phyloP scores from a whole-genome alignment of 2,888 invertebrate species.

The Mythimna pallens region DNA sequence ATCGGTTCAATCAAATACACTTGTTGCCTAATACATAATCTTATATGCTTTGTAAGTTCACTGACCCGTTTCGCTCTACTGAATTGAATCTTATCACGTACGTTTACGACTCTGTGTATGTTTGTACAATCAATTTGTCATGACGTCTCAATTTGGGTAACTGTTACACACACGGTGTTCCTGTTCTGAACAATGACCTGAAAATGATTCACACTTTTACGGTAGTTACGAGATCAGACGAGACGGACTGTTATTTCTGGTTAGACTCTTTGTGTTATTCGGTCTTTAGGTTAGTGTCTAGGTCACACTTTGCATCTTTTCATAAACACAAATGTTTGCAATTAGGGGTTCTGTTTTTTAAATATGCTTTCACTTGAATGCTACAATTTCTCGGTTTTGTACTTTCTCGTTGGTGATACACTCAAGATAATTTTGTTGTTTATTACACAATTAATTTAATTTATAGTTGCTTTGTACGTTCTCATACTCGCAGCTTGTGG shows the following conservation, averaged over 20 bases:
- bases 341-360: constrained; percentile 37
- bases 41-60: constrained; percentile 69
- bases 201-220: constrained; percentile 86
- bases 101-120: constrained; percentile 73
- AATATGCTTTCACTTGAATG: constrained; percentile 54
- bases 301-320: constrained; percentile 54
- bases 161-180: constrained; percentile 81
- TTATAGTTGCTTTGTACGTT: constrained; percentile 30
- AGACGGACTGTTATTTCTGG: constrained; percentile 74
- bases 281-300: constrained; percentile 75
- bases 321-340: constrained; percentile 22
- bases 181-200: constrained; percentile 83
- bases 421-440: constrained; percentile 28
- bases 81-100: constrained; percentile 81
- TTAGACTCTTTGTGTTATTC: constrained; percentile 67
- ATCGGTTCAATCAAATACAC: constrained; percentile 50
- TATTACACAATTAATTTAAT: constrained; percentile 40
- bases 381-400: constrained; percentile 30
- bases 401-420: constrained; percentile 42
- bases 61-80: constrained; percentile 76
- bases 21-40: constrained; percentile 63
- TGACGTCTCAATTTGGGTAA: constrained; percentile 87
- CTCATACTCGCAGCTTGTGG: constrained; percentile 30
- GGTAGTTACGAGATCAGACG: constrained; percentile 74
- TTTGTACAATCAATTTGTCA: constrained; percentile 83